Conservation (phyloP, 2,113 vertebrate genomes). For the Cebus imitator region DNA sequence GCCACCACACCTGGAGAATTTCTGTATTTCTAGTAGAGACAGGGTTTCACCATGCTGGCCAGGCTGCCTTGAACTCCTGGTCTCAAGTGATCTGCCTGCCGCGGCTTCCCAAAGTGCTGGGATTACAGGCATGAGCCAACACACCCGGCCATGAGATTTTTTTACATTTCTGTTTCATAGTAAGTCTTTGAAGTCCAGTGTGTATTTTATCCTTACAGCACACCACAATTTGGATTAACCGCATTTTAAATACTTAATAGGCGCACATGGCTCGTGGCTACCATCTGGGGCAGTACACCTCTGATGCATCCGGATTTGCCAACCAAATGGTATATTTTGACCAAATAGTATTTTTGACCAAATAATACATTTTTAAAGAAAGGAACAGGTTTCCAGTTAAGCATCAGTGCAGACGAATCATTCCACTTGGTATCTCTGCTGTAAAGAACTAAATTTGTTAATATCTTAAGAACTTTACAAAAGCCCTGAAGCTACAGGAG, state of each 20-base stretch:
- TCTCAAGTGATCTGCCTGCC: no score
- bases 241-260: not conserved
- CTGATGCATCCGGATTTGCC: not conserved
- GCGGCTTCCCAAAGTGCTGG: no score
- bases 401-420: not conserved
- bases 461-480: constrained; percentile 21
- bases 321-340: not conserved
- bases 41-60: no score
- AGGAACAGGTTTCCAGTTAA: constrained; percentile 16
- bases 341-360: not conserved
- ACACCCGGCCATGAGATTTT: not conserved
- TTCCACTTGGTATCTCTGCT: not conserved
- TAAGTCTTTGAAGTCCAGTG: not conserved
- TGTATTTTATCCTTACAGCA: not conserved
- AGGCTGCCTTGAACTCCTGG: no score
- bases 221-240: not conserved
- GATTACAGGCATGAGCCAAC: no score
- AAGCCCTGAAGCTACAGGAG: constrained; percentile 1
- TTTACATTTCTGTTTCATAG: not conserved
- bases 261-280: not conserved
- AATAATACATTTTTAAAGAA: not conserved
- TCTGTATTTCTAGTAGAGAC: no score
- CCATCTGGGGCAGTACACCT: not conserved
- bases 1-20: no score
- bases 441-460: constrained; percentile 25